phyloP scores from a whole-genome alignment of 2,113 vertebrate genomes.

The Oxygymnocypris stewartii region DNA sequence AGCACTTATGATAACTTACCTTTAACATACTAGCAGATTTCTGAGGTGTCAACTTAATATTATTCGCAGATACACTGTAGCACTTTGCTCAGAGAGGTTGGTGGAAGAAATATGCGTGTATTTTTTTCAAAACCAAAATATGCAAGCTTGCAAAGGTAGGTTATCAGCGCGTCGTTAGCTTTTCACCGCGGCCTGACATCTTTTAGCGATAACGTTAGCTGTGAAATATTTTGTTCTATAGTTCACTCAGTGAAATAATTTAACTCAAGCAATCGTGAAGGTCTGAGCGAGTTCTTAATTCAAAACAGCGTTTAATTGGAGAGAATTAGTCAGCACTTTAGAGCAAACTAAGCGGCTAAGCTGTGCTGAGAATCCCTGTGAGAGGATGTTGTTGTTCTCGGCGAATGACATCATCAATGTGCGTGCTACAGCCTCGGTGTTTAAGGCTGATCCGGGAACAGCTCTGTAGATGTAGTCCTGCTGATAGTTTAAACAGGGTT shows the following conservation, averaged over 20 bases:
- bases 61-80: neutral
- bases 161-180: neutral
- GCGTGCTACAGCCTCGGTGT: slow-evolving; percentile 42
- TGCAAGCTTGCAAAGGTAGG: too few species aligned
- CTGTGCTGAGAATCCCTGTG: neutral
- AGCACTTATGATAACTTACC: slow-evolving; percentile 8
- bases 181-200: slow-evolving; percentile 24
- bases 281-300: neutral
- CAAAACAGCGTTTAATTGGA: neutral
- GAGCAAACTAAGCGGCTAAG: slow-evolving; percentile 30
- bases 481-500: neutral
- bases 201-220: neutral
- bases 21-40: slow-evolving; percentile 10
- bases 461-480: neutral
- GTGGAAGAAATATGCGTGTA: neutral
- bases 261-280: neutral
- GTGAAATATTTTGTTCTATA: neutral
- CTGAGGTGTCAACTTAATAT: neutral
- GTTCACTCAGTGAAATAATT: neutral
- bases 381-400: slow-evolving; percentile 60
- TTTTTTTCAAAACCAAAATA: neutral
- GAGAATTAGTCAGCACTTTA: neutral
- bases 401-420: slow-evolving; percentile 64
- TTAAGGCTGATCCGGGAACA: slow-evolving; percentile 15
- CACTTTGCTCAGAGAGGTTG: neutral